These are phyloP conservation scores for Anthoscopus minutus DNA, from an alignment of 2,113 vertebrate genomes.

Conservation along the genomic window DNA sequence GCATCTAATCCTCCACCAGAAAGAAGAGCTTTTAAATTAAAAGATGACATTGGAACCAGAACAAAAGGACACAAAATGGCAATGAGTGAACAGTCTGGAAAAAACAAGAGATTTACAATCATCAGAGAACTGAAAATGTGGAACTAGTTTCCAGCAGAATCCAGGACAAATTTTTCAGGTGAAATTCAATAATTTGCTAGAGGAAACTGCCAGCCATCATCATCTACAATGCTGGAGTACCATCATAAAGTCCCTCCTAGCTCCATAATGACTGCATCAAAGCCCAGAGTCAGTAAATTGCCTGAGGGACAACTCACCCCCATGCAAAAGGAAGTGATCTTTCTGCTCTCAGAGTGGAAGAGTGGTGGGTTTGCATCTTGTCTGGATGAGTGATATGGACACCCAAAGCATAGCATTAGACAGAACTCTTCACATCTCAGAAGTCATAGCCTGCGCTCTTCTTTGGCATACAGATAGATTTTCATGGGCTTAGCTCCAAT, in stretches of 20 bases:
- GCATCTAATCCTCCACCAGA: background rate
- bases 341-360: background rate
- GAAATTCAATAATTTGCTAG: background rate
- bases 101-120: background rate
- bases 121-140: background rate
- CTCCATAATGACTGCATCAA: background rate
- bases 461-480: background rate
- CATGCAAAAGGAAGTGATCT: accelerated
- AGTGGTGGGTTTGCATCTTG: background rate
- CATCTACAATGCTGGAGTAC: background rate
- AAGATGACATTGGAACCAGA: background rate
- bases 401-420: background rate
- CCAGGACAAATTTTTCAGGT: background rate
- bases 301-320: background rate
- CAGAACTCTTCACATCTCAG: background rate
- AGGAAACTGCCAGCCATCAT: background rate
- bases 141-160: background rate
- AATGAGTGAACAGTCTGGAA: background rate
- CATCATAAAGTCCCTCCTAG: background rate
- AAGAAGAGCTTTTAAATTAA: background rate
- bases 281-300: background rate
- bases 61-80: background rate
- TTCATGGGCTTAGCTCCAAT: background rate
- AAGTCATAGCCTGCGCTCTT: background rate
- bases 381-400: background rate